These are phyloP conservation scores for Thamnophis elegans DNA, from an alignment of 2,797 vertebrate genomes.

Conservation along the genomic window DNA sequence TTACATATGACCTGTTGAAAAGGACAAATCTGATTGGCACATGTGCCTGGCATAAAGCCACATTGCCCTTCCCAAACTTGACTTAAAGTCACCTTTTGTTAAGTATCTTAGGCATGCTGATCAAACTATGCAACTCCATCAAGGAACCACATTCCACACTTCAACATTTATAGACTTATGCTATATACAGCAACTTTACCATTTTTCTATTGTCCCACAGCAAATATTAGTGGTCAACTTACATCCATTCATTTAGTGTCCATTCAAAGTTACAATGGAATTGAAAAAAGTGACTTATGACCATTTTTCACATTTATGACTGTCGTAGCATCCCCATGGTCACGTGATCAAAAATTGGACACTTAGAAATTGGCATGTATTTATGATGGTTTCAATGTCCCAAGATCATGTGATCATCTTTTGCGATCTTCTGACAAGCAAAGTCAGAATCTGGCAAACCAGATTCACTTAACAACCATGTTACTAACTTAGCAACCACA, in stretches of 20 bases:
- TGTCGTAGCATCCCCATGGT: neutral
- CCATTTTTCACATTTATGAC: neutral
- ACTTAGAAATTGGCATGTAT: neutral
- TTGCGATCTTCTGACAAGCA: neutral
- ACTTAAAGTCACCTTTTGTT: neutral
- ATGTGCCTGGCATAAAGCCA: neutral
- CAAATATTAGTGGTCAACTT: neutral
- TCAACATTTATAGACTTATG: neutral
- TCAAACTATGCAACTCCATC: neutral
- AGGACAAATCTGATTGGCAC: neutral
- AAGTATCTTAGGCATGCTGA: neutral
- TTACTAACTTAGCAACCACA: neutral
- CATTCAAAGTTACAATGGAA: neutral
- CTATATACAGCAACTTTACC: neutral
- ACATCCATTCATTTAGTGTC: neutral
- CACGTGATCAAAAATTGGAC: neutral
- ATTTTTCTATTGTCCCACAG: neutral
- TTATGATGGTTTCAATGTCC: neutral
- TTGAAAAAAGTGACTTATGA: neutral
- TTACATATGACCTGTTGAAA: neutral
- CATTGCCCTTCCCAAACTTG: neutral
- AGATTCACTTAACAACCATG: neutral
- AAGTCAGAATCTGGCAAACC: neutral
- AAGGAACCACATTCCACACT: neutral
- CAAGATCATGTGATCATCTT: neutral